Evolutionary conservation across 1,140 invertebrate species (phyloP), one percentile per base, ranked within the genome.

Genomic region (Telenomus remus): DNA sequence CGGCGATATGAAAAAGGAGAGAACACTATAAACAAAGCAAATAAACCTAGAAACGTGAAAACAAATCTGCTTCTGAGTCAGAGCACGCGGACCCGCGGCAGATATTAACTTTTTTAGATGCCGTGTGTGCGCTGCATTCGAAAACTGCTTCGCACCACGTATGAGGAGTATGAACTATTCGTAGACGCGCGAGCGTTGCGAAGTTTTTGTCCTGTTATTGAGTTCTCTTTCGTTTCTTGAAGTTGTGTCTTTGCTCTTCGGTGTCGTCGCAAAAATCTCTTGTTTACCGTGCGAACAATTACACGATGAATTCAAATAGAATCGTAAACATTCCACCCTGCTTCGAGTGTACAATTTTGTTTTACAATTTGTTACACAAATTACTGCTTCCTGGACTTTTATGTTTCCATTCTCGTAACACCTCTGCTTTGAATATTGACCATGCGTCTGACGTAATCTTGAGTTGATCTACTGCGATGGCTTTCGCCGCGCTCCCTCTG

Each of bases 91-190:
- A 42, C 57, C 64, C 78, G 76, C 75, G 79, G 79, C 64, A 81
- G 83, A 85, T 84, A 85, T 85, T 85, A 85, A 84, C 79, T 84
- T 86, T 86, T 84, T 85, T 82, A 82, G 79, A 83, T 81, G 82
- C 81, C 14, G 46, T 48, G 75, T 80, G 80, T 80, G 80, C 80
- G 81, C 79, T 73, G 79, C 76, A 79, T 80, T 77, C 79, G 76
- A 51, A 69, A 79, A 68, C 48, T 50, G 56, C 51, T 53, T 54
- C 42, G 49, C 44, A 56, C 75, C 69, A 70, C 65, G 63, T 74
- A 78, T 74, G 70, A 74, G 70, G 66, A 64, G 70, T 78, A 78
- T 78, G 74, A 78, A 78, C 69, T 71, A 78, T n/a, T n/a, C 19
- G 19, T 27, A 69, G 50, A 57, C 63, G 56, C 72, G 55, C 48